Conservation (phyloP, 2,888 invertebrate genomes). For the Nephrotoma guestfalica region DNA sequence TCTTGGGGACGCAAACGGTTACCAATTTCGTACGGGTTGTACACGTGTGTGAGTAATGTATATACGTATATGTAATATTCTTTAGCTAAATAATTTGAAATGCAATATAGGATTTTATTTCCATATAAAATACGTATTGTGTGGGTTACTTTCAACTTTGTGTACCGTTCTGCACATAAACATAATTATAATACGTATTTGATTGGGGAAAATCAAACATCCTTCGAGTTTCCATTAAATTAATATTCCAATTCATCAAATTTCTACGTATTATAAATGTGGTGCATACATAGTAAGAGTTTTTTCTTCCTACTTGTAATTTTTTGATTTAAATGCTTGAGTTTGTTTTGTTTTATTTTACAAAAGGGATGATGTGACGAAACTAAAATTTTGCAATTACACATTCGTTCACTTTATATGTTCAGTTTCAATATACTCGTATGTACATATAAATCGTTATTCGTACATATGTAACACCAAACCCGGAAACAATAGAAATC, state of each 20-base stretch:
- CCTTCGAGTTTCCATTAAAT: background rate
- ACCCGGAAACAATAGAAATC: background rate
- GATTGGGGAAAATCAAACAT: background rate
- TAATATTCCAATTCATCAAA: background rate
- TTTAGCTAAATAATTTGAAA: no score
- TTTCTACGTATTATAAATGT: background rate
- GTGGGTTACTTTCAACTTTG: background rate
- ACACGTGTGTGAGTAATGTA: no score
- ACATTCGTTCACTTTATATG: background rate
- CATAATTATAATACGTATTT: background rate
- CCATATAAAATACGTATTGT: no score
- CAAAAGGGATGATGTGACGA: background rate
- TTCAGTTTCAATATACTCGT: background rate
- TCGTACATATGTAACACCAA: background rate
- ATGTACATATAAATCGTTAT: background rate
- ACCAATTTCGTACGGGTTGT: no score
- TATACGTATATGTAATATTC: no score
- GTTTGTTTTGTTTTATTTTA: background rate
- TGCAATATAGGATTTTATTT: no score
- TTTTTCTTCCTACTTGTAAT: background rate
- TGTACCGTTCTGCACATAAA: background rate
- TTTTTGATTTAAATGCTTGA: background rate
- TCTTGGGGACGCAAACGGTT: no score
- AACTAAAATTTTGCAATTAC: background rate
- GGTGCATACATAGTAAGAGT: background rate